These are phyloP conservation scores for Tiaroga cobitis DNA, from an alignment of 2,797 vertebrate species.

Conservation along the genomic window DNA sequence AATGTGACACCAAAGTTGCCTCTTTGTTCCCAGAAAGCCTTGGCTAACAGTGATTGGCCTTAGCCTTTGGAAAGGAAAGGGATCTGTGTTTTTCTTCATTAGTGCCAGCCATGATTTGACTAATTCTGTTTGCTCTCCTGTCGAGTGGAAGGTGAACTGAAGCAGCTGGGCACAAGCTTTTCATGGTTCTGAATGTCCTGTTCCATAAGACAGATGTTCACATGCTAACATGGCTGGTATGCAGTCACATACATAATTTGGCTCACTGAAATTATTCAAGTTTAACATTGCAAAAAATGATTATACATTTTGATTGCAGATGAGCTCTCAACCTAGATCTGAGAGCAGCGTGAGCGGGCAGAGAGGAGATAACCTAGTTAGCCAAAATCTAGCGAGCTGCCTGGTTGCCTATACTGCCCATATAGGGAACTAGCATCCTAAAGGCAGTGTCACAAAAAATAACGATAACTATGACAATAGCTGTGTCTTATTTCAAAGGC, in stretches of 20 bases:
- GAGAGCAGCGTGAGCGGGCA: not conserved
- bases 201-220: not conserved
- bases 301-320: not conserved
- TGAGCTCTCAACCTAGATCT: not conserved
- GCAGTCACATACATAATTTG: not conserved
- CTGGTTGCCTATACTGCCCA: not conserved
- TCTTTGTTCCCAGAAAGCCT: not conserved
- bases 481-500: no score
- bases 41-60: not conserved
- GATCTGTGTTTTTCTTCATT: constrained; percentile 33
- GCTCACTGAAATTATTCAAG: not conserved
- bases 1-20: constrained; percentile 21
- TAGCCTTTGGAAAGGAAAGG: not conserved
- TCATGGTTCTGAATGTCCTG: not conserved
- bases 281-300: not conserved
- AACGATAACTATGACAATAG: not conserved
- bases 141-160: constrained; percentile 11
- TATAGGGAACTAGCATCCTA: not conserved
- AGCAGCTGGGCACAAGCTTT: constrained; percentile 9
- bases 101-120: constrained; percentile 27
- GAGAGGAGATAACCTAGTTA: not conserved
- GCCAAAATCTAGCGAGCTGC: not conserved
- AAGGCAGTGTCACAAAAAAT: not conserved
- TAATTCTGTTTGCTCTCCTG: constrained; percentile 35
- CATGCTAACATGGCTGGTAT: not conserved